Evolutionary conservation across 2,888 invertebrate genomes (phyloP), one percentile per base, ranked within the genome.

Genomic region (Nomada hirtipes): DNA sequence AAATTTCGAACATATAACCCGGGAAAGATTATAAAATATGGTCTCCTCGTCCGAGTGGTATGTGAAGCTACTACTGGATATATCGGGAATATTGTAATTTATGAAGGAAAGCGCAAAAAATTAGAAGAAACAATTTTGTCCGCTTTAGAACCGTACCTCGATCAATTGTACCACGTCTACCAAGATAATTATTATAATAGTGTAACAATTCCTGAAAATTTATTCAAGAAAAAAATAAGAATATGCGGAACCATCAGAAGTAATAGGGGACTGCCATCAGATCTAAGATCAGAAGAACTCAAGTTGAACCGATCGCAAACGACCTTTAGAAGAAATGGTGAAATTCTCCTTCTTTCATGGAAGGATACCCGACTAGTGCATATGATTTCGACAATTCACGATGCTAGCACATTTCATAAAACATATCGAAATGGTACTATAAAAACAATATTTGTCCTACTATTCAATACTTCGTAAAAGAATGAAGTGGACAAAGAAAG

Each of bases 331-430:
- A 64, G 64, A 29, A 64, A 64, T 18, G 26, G 50, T 50, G 26
- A 26, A 47, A 29, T 26, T 26, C 26, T 64, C 1, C 11, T 64
- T 0, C n/a, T 23, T 18, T 29, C 15, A 13, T 67, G 67, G 36
- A 29, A 53, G 53, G 29, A 52, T 18, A 67, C 10, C 1, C 0
- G 26, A 36, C 0, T 29, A 36, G 53, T 53, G 26, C 4, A 42
- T 13, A 55, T 42, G 68, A 68, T 42, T 55, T 68, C 55, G 15
- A 42, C 20, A 42, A 68, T 55, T 20, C 20, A 68, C 20, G 29
- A 52, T 65, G 4, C 29, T 52, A 13, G 18, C 11, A 53, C 4
- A 52, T 53, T 65, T n/a, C 15, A 52, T 4, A 61, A 61, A 42
- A 61, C 20, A 61, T 0, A 53, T 42, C 7, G 26, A 55, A 29